Evolutionary conservation across 2,113 vertebrate genomes (phyloP).

Genomic region (Rostratula benghalensis): DNA sequence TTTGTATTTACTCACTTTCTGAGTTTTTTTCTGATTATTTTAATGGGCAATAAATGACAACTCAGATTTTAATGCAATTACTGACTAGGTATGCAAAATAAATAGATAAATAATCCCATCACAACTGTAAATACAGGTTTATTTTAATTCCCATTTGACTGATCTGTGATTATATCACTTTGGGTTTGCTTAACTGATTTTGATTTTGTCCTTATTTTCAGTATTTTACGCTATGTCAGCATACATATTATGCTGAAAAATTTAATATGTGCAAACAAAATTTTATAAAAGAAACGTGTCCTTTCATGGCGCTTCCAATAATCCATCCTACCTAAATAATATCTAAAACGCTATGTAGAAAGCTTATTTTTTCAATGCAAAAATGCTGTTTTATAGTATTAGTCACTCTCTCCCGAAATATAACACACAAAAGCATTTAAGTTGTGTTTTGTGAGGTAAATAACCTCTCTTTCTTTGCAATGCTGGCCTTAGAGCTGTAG

Average conservation of each 20-base stretch:
- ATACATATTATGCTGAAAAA: background rate
- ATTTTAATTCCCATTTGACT: background rate
- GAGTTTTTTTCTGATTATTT: background rate
- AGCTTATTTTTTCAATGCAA: background rate
- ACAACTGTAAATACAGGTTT: background rate
- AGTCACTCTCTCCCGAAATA: background rate
- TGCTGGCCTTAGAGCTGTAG: background rate
- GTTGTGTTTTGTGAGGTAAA: background rate
- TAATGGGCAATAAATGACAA: background rate
- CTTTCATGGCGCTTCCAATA: background rate
- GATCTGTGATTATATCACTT: background rate
- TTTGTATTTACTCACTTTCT: background rate
- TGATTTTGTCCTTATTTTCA: background rate
- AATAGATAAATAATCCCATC: background rate
- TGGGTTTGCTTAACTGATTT: background rate
- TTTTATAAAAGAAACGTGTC: background rate
- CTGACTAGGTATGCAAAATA: background rate
- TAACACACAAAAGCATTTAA: background rate
- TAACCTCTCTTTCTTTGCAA: background rate
- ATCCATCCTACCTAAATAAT: background rate
- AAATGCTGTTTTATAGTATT: background rate
- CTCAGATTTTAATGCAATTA: background rate
- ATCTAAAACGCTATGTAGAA: background rate
- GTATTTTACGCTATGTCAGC: background rate
- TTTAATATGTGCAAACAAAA: background rate